These are phyloP conservation scores for Hyphantria cunea DNA, from an alignment of 1,140 invertebrate species.

Conservation along the genomic window DNA sequence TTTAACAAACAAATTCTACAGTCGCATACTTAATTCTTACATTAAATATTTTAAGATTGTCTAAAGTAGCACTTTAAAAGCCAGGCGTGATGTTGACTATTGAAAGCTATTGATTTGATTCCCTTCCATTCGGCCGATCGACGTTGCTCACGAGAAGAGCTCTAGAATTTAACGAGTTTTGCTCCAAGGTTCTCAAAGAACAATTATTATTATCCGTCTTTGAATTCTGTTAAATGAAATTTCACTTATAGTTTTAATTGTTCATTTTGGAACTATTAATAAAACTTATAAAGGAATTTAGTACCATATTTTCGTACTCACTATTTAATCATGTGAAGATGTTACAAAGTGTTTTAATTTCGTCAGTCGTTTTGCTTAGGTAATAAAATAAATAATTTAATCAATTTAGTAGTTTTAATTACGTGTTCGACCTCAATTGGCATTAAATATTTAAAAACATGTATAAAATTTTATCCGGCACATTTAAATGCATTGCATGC, in stretches of 20 bases:
- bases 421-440: too few relatives aligned
- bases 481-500: too few relatives aligned
- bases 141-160: conserved; percentile 35
- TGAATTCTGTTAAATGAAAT: conserved; percentile 42
- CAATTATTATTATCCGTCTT: conserved; percentile 39
- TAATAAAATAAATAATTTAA: too few relatives aligned
- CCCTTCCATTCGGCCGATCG: conserved; percentile 8
- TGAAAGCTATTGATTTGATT: conserved; percentile 17
- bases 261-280: conserved; percentile 31
- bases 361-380: not conserved
- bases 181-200: conserved; percentile 42
- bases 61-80: not conserved
- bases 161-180: conserved; percentile 64
- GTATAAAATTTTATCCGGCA: too few relatives aligned
- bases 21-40: too few relatives aligned
- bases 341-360: not conserved
- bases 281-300: not conserved
- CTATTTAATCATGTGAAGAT: too few relatives aligned
- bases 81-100: too few relatives aligned
- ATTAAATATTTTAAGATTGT: conserved; percentile 1
- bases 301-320: too few relatives aligned
- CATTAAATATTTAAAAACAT: too few relatives aligned
- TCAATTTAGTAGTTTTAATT: too few relatives aligned
- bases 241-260: conserved; percentile 46
- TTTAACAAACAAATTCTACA: too few relatives aligned